Evolutionary conservation across 2,797 vertebrate genomes (phyloP).

Genomic region (Micropoecilia bifurca): DNA sequence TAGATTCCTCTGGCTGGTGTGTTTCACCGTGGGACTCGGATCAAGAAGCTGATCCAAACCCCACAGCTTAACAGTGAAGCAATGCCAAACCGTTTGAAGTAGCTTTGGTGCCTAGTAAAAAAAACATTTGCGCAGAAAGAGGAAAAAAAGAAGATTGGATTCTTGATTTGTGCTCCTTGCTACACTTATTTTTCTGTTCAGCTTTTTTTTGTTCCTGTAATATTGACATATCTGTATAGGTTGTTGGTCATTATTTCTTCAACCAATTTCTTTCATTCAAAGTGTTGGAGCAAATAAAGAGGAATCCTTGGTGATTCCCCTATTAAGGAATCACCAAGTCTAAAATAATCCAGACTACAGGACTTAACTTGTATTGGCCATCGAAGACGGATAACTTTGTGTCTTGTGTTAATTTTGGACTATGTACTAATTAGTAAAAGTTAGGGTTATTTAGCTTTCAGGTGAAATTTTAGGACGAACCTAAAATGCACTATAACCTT

Average conservation of each 20-base stretch:
- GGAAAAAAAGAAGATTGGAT: background rate
- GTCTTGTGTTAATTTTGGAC: background rate
- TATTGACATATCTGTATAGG: background rate
- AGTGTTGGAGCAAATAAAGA: background rate
- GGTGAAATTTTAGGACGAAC: background rate
- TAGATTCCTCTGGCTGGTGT: conserved; percentile 3
- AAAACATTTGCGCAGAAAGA: background rate
- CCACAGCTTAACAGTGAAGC: conserved; percentile 12
- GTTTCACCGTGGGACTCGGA: conserved; percentile 14
- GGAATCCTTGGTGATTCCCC: background rate
- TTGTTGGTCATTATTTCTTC: background rate
- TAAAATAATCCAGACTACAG: background rate
- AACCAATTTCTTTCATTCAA: background rate
- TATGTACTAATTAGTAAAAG: background rate
- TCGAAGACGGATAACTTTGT: background rate
- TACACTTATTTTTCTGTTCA: background rate
- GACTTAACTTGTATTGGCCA: background rate
- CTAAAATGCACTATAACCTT: background rate
- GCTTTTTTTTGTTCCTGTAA: background rate
- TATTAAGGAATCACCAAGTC: background rate
- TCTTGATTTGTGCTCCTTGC: background rate
- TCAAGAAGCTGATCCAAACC: conserved; percentile 26
- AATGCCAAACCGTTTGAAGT: conserved; percentile 29
- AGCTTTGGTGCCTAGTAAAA: background rate
- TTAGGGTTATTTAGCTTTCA: background rate